Evolutionary conservation across 2,113 vertebrate genomes (phyloP), one percentile per base, ranked within the genome.

Genomic region (Colius striatus): DNA sequence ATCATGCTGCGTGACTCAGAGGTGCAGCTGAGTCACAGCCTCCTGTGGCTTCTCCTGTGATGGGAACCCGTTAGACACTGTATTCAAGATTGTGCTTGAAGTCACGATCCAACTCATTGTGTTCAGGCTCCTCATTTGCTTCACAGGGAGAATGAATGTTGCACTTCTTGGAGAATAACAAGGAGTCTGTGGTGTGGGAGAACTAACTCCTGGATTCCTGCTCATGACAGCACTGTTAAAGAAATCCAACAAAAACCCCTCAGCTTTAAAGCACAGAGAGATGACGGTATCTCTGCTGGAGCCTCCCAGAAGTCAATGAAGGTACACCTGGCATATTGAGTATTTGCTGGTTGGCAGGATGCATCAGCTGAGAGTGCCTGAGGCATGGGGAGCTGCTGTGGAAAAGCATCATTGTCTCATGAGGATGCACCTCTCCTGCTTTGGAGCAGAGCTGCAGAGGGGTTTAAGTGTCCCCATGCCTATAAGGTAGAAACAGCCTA

Each of bases 181-280:
- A 65, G 38, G 54, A 79, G 32, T 6, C 29, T 13, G 66, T 34
- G 47, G 16, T 30, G 62, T 2, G 9, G 71, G 70, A 23, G 82
- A 60, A 32, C 0, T 74, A 83, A 41, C 9, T 85, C n/a, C 45
- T 6, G 10, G 61, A 9, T 85, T 78, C 34, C 61, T 55, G 32
- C 26, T 47, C 2, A 0, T 25, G 30, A 45, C 7, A 75, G 16
- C 1, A 1, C 30, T 68, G 20, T 5, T 50, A 13, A 68, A 48
- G 13, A n/a, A 19, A 27, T 16, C 9, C 22, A n/a, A 10, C 10
- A 8, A 22, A 34, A 38, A 5, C 0, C 43, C 0, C 43, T 0
- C 41, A 29, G 26, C 9, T 66, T 71, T 61, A 41, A 76, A 87
- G 71, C 51, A 30, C 7, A 26, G 45, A 15, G 18, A 36, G n/a